Conservation (phyloP, 2,113 vertebrate species). For the Pterophyllum scalare region DNA sequence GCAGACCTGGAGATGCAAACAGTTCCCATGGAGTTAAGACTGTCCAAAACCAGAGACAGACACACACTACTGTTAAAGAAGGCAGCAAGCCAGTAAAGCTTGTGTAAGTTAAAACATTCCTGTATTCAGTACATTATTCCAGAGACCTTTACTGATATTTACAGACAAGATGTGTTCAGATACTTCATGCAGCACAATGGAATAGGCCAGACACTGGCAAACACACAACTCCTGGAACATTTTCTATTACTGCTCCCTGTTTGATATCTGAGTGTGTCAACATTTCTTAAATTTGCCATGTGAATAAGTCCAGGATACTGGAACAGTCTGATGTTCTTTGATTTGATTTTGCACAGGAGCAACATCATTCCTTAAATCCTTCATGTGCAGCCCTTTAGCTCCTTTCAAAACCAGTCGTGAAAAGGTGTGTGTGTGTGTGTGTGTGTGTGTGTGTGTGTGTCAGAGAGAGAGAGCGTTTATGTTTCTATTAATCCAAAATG, state of each 20-base stretch:
- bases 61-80: conserved; percentile 47
- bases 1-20: conserved; percentile 41
- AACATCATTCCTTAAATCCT: conserved; percentile 50
- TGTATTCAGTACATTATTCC: conserved; percentile 60
- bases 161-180: conserved; percentile 65
- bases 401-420: conserved; percentile 30
- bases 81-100: conserved; percentile 31
- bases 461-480: background rate
- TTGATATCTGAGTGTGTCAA: conserved; percentile 47
- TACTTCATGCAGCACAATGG: conserved; percentile 48
- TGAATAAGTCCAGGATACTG: conserved; percentile 47
- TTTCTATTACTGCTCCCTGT: conserved; percentile 16
- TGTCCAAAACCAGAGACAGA: conserved; percentile 41
- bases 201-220: conserved; percentile 44
- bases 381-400: conserved; percentile 31
- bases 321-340: conserved; percentile 43
- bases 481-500: conserved; percentile 63
- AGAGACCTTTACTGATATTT: conserved; percentile 68
- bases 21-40: conserved; percentile 65
- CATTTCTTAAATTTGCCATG: conserved; percentile 57
- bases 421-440: background rate
- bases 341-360: conserved; percentile 46
- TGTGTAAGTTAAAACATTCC: conserved; percentile 67
- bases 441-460: conserved; percentile 23
- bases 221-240: conserved; percentile 43